Percentiles rank a stretch among this genome's conserved stretches.
These are phyloP conservation scores for Sarotherodon lohbergeri DNA, from an alignment of 2,113 vertebrate genomes.

Conservation along the genomic window DNA sequence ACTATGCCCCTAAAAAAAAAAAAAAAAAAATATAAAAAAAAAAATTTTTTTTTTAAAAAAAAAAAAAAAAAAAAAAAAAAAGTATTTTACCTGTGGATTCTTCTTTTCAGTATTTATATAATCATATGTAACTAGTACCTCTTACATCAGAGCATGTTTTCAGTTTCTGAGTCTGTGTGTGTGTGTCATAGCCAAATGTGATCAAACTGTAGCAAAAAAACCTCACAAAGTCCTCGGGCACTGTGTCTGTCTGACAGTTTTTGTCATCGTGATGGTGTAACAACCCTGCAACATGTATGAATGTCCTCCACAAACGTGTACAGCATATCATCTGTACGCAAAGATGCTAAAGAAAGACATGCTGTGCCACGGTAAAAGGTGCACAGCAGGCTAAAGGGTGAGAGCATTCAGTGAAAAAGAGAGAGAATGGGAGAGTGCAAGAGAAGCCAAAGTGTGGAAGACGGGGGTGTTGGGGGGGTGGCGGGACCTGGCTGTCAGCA, in stretches of 20 bases:
- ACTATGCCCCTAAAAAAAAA: too few species aligned
- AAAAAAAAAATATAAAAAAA: too few species aligned
- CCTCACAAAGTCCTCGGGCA: neutral
- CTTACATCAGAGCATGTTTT: neutral
- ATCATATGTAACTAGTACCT: neutral
- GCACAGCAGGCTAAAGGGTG: neutral
- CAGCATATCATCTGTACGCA: neutral
- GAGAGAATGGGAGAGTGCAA: neutral
- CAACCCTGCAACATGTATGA: neutral
- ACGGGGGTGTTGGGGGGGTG: neutral
- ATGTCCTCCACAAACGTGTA: neutral
- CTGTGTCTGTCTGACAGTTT: neutral
- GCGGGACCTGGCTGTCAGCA: conserved; percentile 46
- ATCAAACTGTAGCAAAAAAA: neutral
- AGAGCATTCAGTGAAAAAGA: neutral
- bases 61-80: neutral
- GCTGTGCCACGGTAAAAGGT: neutral
- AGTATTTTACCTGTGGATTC: neutral
- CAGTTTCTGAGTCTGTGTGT: neutral
- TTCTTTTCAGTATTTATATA: neutral
- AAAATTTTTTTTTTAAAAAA: too few species aligned
- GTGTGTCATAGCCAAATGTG: neutral
- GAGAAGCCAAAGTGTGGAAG: neutral
- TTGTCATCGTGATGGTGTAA: neutral
- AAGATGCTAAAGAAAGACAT: neutral